phyloP scores from a whole-genome alignment of 2,888 invertebrate genomes.

The Neoaliturus tenellus region DNA sequence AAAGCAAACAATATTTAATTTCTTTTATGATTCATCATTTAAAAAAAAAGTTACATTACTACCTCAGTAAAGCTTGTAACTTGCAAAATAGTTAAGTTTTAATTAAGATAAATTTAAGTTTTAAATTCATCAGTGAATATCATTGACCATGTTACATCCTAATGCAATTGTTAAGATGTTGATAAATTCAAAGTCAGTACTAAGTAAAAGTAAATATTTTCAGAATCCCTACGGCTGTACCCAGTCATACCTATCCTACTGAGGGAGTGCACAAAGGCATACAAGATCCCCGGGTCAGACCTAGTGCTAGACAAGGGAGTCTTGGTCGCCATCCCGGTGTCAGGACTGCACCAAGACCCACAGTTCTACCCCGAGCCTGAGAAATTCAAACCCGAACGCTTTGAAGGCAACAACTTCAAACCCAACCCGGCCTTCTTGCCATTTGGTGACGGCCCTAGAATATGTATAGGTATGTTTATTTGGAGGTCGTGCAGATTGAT shows the following conservation, averaged over 20 bases:
- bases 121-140: too few species aligned
- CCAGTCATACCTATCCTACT: neutral
- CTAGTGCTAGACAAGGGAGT: neutral
- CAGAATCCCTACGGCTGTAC: neutral
- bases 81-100: too few species aligned
- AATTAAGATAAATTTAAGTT: too few species aligned
- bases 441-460: conserved; percentile 9
- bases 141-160: too few species aligned
- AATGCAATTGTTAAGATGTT: too few species aligned
- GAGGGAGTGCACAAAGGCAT: neutral
- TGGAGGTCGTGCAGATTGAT: too few species aligned
- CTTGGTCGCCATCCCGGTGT: neutral
- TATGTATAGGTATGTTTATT: neutral
- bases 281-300: neutral
- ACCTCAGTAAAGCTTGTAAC: too few species aligned
- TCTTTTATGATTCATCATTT: too few species aligned
- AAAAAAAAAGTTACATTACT: too few species aligned
- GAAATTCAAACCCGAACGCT: neutral
- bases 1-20: too few species aligned
- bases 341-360: neutral
- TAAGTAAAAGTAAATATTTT: too few species aligned
- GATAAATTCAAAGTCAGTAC: too few species aligned
- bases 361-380: neutral
- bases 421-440: conserved; percentile 19
- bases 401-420: conserved; percentile 18